Percentiles rank a stretch among this genome's conserved stretches.
phyloP scores from a whole-genome alignment of 2,797 vertebrate genomes.

The Melanotaenia nigrans region DNA sequence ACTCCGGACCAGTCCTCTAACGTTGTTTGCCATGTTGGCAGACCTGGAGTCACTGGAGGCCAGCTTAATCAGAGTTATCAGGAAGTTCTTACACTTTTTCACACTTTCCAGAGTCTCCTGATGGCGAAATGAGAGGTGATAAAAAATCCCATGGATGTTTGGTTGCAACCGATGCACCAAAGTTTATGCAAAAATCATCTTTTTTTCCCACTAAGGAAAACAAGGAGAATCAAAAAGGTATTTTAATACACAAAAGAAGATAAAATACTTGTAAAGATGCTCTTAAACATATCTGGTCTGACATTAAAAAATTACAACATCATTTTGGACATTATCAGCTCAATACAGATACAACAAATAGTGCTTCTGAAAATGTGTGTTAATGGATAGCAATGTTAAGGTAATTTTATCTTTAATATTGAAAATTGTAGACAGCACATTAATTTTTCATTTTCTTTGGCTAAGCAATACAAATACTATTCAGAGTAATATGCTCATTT shows the following conservation, averaged over 20 bases:
- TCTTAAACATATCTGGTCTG: background rate
- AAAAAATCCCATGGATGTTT: background rate
- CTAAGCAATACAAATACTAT: background rate
- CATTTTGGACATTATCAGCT: background rate
- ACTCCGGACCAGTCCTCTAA: constrained; percentile 88
- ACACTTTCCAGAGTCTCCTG: constrained; percentile 93
- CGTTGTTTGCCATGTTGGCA: constrained; percentile 89
- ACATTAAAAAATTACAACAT: background rate
- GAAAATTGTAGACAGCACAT: background rate
- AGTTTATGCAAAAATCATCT: background rate
- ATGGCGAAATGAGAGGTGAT: background rate
- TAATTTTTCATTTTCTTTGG: background rate
- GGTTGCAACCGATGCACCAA: background rate
- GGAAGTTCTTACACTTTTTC: constrained; percentile 97
- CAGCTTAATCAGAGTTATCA: constrained; percentile 93
- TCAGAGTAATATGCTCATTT: background rate
- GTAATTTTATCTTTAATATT: background rate
- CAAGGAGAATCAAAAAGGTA: background rate
- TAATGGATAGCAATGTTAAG: too few species aligned
- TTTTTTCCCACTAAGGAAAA: background rate
- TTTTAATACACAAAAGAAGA: background rate
- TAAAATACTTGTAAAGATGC: background rate
- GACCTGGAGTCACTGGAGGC: constrained; percentile 90
- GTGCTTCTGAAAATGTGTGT: background rate
- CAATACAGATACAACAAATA: too few species aligned